A percentile compares a stretch with the other conserved stretches of the same genome.
Conservation (phyloP, 2,888 invertebrate genomes). For the Torymus auratus region DNA sequence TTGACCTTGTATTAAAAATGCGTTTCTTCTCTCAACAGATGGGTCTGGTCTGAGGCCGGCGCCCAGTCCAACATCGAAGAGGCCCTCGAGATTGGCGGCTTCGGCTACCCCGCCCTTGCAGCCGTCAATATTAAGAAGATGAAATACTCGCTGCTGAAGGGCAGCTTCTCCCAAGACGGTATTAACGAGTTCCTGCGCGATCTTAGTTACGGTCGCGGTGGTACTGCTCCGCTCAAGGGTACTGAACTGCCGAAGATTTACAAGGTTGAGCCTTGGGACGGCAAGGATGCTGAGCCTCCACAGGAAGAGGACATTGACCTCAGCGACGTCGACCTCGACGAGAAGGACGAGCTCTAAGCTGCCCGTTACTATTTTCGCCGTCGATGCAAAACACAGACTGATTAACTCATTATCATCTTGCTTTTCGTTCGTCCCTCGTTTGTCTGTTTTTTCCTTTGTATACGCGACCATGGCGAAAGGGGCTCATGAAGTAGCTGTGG, state of each 20-base stretch:
- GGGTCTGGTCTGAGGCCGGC: conserved; percentile 97
- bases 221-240: conserved; percentile 91
- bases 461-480: not conserved
- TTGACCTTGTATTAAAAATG: not conserved
- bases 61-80: conserved; percentile 90
- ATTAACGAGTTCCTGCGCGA: conserved; percentile 97
- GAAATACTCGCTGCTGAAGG: conserved; percentile 95
- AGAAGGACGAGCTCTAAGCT: conserved; percentile 86
- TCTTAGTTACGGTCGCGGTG: conserved; percentile 94
- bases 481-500: not conserved
- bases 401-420: conserved; percentile 2
- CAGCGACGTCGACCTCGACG: conserved; percentile 91
- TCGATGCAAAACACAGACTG: not conserved
- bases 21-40: conserved; percentile 77
- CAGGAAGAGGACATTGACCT: conserved; percentile 94
- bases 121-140: conserved; percentile 97
- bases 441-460: conserved; percentile 3
- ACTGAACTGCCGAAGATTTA: conserved; percentile 86
- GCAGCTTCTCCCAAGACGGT: conserved; percentile 95
- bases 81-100: conserved; percentile 95
- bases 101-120: conserved; percentile 99
- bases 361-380: not conserved
- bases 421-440: not conserved
- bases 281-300: conserved; percentile 93
- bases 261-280: conserved; percentile 91